A percentile compares a stretch with the other conserved stretches of the same genome.
These are phyloP conservation scores for Salticus scenicus DNA, from an alignment of 2,888 invertebrate species.

Conservation along the genomic window DNA sequence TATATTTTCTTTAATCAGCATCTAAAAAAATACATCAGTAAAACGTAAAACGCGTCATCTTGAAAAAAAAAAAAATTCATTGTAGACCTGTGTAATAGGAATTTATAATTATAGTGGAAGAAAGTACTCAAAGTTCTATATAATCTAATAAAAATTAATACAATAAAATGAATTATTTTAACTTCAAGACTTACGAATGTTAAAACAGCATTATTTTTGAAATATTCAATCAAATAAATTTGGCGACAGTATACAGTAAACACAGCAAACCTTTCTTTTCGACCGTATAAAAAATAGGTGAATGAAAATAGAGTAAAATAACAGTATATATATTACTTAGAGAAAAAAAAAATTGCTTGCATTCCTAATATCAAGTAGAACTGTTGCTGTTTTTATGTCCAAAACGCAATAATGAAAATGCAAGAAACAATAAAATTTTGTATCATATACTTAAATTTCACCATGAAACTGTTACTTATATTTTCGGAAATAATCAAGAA, in stretches of 20 bases:
- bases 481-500: background rate
- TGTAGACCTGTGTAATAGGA: too few species aligned
- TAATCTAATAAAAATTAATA: too few species aligned
- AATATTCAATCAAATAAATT: too few species aligned
- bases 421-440: constrained; percentile 32
- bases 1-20: too few species aligned
- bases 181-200: too few species aligned
- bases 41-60: too few species aligned
- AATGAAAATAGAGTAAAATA: background rate
- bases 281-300: background rate
- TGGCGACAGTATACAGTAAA: constrained; percentile 5
- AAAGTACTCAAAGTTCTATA: too few species aligned
- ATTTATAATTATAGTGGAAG: too few species aligned
- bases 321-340: constrained; percentile 26
- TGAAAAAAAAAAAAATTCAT: too few species aligned
- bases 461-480: constrained; percentile 40
- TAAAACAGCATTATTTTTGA: too few species aligned
- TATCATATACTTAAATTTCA: constrained; percentile 33
- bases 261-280: background rate
- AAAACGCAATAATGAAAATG: background rate
- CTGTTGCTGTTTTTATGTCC: constrained; percentile 20
- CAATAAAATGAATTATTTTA: too few species aligned
- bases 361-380: constrained; percentile 45
- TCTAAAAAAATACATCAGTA: too few species aligned
- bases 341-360: constrained; percentile 32